Conservation (phyloP, 2,113 vertebrate species). For the Aleadryas rufinucha region DNA sequence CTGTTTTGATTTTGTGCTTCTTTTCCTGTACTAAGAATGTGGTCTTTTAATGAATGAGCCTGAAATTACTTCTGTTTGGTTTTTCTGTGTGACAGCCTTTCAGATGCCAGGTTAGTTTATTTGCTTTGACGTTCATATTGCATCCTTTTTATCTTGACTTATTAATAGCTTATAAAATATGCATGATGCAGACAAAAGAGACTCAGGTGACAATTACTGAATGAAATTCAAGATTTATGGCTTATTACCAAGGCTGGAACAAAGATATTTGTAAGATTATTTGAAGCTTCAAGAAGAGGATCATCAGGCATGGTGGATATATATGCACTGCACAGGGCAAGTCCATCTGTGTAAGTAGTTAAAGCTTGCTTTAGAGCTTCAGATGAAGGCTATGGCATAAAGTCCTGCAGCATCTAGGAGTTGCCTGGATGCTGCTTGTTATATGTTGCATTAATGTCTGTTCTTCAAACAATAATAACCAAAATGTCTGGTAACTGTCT, state of each 20-base stretch:
- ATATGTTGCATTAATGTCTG: neutral
- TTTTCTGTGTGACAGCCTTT: neutral
- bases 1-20: neutral
- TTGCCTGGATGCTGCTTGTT: neutral
- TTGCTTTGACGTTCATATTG: neutral
- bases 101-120: neutral
- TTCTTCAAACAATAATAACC: neutral
- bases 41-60: neutral
- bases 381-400: neutral
- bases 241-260: neutral
- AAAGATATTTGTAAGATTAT: neutral
- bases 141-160: conserved; percentile 23
- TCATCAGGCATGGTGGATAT: neutral
- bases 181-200: neutral
- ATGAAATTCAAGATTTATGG: neutral
- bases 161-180: conserved; percentile 21
- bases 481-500: neutral
- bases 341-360: neutral
- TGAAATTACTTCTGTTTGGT: neutral
- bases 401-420: neutral
- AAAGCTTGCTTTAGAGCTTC: neutral
- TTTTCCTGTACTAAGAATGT: neutral
- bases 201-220: neutral
- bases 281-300: neutral
- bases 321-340: neutral